A percentile compares a stretch with the other conserved stretches of the same genome.
These are phyloP conservation scores for Micrasema minimum DNA, from an alignment of 1,140 invertebrate genomes.

Conservation along the genomic window DNA sequence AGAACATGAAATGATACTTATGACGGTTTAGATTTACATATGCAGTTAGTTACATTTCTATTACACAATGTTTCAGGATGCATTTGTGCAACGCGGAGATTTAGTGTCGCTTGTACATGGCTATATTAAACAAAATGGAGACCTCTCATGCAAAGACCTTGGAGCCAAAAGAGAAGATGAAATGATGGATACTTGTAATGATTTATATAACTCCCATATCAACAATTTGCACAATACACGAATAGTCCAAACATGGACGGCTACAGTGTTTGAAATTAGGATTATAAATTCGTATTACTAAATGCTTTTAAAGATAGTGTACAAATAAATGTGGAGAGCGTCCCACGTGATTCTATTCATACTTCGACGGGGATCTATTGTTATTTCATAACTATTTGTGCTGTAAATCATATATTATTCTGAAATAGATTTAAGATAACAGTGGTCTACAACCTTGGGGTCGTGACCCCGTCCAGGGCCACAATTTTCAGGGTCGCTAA, in stretches of 20 bases:
- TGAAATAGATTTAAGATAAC: too few species aligned
- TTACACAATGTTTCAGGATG: constrained; percentile 10
- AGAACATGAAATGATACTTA: constrained; percentile 7
- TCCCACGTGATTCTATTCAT: constrained; percentile 20
- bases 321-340: constrained; percentile 28
- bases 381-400: constrained; percentile 20
- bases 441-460: too few species aligned
- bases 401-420: too few species aligned
- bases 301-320: constrained; percentile 30
- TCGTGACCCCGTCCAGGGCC: too few species aligned
- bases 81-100: constrained; percentile 12
- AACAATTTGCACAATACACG: constrained; percentile 20
- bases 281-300: constrained; percentile 26
- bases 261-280: constrained; percentile 11
- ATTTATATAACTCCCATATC: constrained; percentile 33
- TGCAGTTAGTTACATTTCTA: constrained; percentile 7
- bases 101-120: background rate
- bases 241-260: constrained; percentile 9
- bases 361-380: constrained; percentile 25
- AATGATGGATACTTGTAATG: constrained; percentile 22
- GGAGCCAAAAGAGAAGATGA: constrained; percentile 7
- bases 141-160: constrained; percentile 3
- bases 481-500: too few species aligned
- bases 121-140: background rate
- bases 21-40: constrained; percentile 21